phyloP scores from a whole-genome alignment of 1,140 invertebrate genomes.

The Drosophila kohkoa region DNA sequence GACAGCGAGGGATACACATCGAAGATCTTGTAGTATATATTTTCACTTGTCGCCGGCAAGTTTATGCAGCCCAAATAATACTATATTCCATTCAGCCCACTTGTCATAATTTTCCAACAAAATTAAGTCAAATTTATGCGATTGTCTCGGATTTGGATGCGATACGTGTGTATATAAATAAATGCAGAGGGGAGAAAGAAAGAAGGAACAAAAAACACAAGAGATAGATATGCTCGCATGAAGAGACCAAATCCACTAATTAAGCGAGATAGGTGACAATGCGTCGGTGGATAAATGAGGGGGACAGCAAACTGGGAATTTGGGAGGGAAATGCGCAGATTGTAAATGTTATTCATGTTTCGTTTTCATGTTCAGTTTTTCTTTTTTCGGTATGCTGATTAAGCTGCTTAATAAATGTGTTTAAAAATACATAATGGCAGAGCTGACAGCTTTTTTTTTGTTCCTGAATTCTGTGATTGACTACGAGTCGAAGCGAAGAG shows the following conservation, averaged over 20 bases:
- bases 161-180: slow-evolving; percentile 37
- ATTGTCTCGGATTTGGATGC: slow-evolving; percentile 59
- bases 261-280: slow-evolving; percentile 79
- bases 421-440: slow-evolving; percentile 53
- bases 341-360: slow-evolving; percentile 58
- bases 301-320: slow-evolving; percentile 23
- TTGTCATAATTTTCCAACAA: slow-evolving; percentile 79
- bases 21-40: slow-evolving; percentile 7
- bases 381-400: slow-evolving; percentile 52
- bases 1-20: slow-evolving; percentile 2
- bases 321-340: slow-evolving; percentile 59
- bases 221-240: slow-evolving; percentile 45
- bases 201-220: neutral
- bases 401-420: slow-evolving; percentile 62
- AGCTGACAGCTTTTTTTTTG: slow-evolving; percentile 29
- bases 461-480: neutral
- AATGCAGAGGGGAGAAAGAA: neutral
- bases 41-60: slow-evolving; percentile 45
- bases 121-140: slow-evolving; percentile 74
- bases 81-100: slow-evolving; percentile 51
- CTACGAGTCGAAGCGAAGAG: neutral
- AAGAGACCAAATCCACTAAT: slow-evolving; percentile 78
- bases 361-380: slow-evolving; percentile 46
- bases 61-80: slow-evolving; percentile 31
- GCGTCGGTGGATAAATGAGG: slow-evolving; percentile 22